Conservation (phyloP, 1,140 invertebrate species). For the Lepidostoma basale region DNA sequence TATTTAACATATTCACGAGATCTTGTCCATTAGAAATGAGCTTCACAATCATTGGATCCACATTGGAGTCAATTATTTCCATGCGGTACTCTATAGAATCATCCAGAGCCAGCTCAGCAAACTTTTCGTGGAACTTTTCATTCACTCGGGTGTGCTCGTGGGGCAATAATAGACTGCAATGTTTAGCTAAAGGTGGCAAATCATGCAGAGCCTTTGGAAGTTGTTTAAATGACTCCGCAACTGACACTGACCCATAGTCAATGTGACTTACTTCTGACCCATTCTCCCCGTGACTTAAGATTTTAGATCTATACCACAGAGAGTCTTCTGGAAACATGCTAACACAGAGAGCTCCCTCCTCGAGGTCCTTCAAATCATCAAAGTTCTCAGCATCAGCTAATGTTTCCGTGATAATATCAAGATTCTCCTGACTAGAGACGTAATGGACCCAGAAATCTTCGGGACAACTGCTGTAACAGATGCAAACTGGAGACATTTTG, state of each 20-base stretch:
- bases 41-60: slow-evolving; percentile 54
- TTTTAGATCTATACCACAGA: slow-evolving; percentile 69
- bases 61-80: slow-evolving; percentile 58
- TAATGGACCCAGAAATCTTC: slow-evolving; percentile 72
- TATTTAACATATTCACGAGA: background rate
- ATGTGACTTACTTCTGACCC: slow-evolving; percentile 70
- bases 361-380: slow-evolving; percentile 54
- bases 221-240: slow-evolving; percentile 62
- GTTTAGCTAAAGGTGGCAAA: slow-evolving; percentile 65
- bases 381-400: slow-evolving; percentile 61
- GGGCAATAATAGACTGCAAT: slow-evolving; percentile 65
- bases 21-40: slow-evolving; percentile 53
- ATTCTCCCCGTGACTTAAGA: slow-evolving; percentile 58
- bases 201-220: slow-evolving; percentile 66
- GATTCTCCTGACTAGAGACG: slow-evolving; percentile 57
- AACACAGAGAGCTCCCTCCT: slow-evolving; percentile 64
- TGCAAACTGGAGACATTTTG: slow-evolving; percentile 52
- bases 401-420: slow-evolving; percentile 65
- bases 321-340: slow-evolving; percentile 70
- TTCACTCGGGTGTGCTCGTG: slow-evolving; percentile 51
- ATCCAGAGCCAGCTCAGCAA: slow-evolving; percentile 56
- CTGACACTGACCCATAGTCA: slow-evolving; percentile 74
- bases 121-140: slow-evolving; percentile 56
- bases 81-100: slow-evolving; percentile 56
- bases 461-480: slow-evolving; percentile 64